Base-by-base conservation (phyloP, 2,113 vertebrate species). In the Sitta europaea region DNA sequence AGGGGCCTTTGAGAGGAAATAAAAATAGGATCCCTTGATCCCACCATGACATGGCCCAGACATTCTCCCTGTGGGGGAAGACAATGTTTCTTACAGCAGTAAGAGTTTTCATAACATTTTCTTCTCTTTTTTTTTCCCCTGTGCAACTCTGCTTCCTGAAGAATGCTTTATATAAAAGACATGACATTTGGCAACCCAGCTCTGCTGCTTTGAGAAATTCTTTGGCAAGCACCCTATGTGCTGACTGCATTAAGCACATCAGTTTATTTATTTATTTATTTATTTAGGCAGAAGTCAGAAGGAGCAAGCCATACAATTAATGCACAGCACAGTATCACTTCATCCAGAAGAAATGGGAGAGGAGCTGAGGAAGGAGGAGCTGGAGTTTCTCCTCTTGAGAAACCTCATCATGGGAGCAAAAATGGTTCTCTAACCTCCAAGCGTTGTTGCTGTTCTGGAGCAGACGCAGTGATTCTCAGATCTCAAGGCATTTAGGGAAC, bases 121-220 rank as follows among this genome's bases (percentile, higher is more conserved):
- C 29, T 33, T 27, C 24, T 50, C 22, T 47, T 43, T 54, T 54
- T 50, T 38, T 2, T 6, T 1, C 2, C 65, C 71, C 83, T 1
- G 42, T 62, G 81, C 89, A 95, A 95, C 83, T 92, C 47, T 57
- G 86, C 74, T 97, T 97, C 95, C 95, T 97, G 94, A 96, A 96
- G 80, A 96, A 96, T 76, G 91, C 83, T 96, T 95, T 94, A 76
- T 85, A 88, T 89, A 97, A 96, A 95, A 97, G 94, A 97, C 83
- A 87, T 78, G 90, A 96, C 96, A 95, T 96, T 97, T 96, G 94
- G 94, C 93, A 97, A 91, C 73, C 72, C 74, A 89, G 91, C 86
- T 76, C 75, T 88, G 92, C 88, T 84, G 95, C 90, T 95, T 84
- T 96, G 91, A 94, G 95, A 96, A 97, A 97, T 94, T 93, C 91